These are phyloP conservation scores for Apostichopus parvimensis DNA, from an alignment of 35 echinoderm and acorn worm species.

Conservation along the genomic window DNA sequence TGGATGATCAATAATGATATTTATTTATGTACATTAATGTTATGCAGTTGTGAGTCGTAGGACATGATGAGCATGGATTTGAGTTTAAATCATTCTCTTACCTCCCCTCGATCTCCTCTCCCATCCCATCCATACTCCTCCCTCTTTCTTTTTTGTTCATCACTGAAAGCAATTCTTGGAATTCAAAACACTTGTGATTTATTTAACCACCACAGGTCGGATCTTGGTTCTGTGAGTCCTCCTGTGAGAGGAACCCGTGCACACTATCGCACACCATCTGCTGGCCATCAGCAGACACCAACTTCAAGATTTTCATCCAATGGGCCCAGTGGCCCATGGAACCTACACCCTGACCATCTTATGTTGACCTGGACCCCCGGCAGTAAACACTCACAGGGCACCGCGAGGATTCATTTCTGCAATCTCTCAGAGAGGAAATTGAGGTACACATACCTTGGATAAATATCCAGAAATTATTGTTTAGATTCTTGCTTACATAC, in stretches of 20 bases:
- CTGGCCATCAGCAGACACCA: not conserved
- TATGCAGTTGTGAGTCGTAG: no score
- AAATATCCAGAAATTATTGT: no score
- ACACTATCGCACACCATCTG: not conserved
- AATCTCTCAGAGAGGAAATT: constrained; percentile 62
- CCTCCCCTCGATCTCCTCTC: no score
- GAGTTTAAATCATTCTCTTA: no score
- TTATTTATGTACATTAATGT: no score
- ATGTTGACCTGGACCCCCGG: constrained; percentile 42
- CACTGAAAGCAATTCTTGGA: no score
- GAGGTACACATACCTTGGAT: constrained; percentile 38
- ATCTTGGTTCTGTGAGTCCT: constrained; percentile 26
- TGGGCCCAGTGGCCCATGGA: constrained; percentile 43
- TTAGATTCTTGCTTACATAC: no score
- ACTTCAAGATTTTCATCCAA: not conserved
- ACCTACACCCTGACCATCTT: constrained; percentile 52
- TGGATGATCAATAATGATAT: no score
- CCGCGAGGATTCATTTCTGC: constrained; percentile 47
- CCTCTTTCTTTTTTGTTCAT: no score
- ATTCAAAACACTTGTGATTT: no score
- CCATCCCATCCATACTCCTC: no score
- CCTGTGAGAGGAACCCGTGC: constrained; percentile 56
- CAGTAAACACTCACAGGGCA: constrained; percentile 5
- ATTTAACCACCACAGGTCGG: not conserved
- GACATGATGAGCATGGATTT: no score